Conservation (phyloP, 1,140 invertebrate species). For the Drosophila insularis region DNA sequence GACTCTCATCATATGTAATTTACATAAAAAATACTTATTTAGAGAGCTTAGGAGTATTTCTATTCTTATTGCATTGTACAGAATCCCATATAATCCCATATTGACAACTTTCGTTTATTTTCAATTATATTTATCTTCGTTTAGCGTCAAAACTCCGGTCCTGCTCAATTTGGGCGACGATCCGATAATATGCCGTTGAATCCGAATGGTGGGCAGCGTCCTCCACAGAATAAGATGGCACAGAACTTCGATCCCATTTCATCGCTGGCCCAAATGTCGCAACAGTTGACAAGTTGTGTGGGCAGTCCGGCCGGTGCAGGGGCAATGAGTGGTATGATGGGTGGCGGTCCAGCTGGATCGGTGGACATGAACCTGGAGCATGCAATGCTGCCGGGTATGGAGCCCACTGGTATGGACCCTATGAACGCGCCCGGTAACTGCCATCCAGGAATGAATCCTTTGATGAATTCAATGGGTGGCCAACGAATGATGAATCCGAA, state of each 20-base stretch:
- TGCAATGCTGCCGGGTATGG: constrained; percentile 73
- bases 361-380: constrained; percentile 81
- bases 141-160: constrained; percentile 61
- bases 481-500: constrained; percentile 77
- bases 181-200: constrained; percentile 92
- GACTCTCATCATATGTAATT: too few species aligned
- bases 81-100: too few species aligned
- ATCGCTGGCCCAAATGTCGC: constrained; percentile 96
- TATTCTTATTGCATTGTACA: not conserved
- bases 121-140: not conserved
- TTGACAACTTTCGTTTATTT: not conserved
- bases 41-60: not conserved
- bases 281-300: constrained; percentile 91
- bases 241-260: constrained; percentile 95
- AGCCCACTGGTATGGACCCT: constrained; percentile 65
- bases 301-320: constrained; percentile 84
- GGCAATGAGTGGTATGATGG: constrained; percentile 70
- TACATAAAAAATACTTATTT: too few species aligned
- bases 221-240: constrained; percentile 84
- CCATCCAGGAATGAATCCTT: constrained; percentile 51
- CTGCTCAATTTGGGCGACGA: constrained; percentile 83
- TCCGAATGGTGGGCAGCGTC: constrained; percentile 87
- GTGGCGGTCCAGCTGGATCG: constrained; percentile 60
- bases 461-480: constrained; percentile 64
- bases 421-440: constrained; percentile 55